These are phyloP conservation scores for Schizotus pectinicornis DNA, from an alignment of 2,888 invertebrate genomes.

Conservation along the genomic window DNA sequence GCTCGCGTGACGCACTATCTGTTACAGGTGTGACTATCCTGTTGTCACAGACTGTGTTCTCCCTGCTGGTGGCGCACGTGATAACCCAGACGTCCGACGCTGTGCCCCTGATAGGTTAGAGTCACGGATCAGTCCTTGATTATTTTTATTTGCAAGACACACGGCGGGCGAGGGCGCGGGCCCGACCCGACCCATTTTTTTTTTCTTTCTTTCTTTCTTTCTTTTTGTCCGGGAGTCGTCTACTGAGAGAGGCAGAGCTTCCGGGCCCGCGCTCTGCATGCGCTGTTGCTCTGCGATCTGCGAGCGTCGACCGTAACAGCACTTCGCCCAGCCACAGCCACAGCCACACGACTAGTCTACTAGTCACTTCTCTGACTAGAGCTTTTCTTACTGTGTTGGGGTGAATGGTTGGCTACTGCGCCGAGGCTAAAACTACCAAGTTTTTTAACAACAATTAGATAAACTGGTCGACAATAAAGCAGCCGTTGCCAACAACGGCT, in stretches of 20 bases:
- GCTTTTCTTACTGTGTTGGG: conserved; percentile 49
- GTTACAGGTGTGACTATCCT: conserved; percentile 98
- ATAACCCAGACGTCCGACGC: conserved; percentile 99
- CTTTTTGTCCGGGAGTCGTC: background rate
- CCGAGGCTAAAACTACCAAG: conserved; percentile 54
- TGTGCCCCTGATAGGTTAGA: conserved; percentile 95
- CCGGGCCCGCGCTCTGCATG: conserved; percentile 52
- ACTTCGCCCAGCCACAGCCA: conserved; percentile 57
- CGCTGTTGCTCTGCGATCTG: conserved; percentile 34
- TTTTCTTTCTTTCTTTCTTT: conserved; percentile 7
- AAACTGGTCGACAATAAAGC: conserved; percentile 28
- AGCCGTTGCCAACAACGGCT: conserved; percentile 16
- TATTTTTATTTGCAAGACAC: conserved; percentile 52
- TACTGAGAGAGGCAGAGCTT: conserved; percentile 8
- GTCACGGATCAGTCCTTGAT: conserved; percentile 46
- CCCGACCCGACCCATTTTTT: conserved; percentile 42
- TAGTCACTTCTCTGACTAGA: conserved; percentile 39
- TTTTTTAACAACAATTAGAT: conserved; percentile 28
- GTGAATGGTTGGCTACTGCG: conserved; percentile 51
- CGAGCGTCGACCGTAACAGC: conserved; percentile 52
- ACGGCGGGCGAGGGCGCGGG: conserved; percentile 44
- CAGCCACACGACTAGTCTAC: conserved; percentile 49
- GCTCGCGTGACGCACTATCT: conserved; percentile 63
- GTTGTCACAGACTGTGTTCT: conserved; percentile 99
- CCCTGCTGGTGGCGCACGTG: conserved; percentile 98